These are phyloP conservation scores for Poecilia velifera DNA, from an alignment of 2,797 vertebrate species.

Conservation along the genomic window DNA sequence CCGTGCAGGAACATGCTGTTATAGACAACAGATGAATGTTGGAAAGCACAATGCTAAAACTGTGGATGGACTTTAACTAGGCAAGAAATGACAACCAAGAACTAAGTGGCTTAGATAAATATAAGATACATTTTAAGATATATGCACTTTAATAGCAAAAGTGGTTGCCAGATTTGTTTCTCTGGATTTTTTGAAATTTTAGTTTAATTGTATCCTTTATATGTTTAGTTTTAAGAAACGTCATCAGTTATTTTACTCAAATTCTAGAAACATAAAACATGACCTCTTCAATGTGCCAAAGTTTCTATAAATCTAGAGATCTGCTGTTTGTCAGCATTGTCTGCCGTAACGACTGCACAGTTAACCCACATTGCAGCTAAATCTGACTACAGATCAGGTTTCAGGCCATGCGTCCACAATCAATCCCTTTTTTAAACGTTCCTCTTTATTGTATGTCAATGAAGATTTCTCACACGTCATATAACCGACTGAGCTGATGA, in stretches of 20 bases:
- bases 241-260: background rate
- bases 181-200: background rate
- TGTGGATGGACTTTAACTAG: background rate
- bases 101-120: background rate
- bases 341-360: background rate
- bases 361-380: slow-evolving; percentile 16
- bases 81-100: background rate
- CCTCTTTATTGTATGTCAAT: background rate
- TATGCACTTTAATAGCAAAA: background rate
- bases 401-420: background rate
- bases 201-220: background rate
- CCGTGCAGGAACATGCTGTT: background rate
- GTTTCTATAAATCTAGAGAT: background rate
- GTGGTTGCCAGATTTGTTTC: background rate
- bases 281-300: background rate
- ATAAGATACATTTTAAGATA: background rate
- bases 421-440: background rate
- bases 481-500: background rate
- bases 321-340: background rate
- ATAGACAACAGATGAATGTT: background rate
- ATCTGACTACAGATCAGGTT: background rate
- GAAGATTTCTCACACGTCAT: background rate
- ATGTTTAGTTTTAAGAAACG: background rate
- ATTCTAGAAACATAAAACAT: background rate
- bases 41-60: background rate